Evolutionary conservation across 2,888 invertebrate genomes (phyloP).

Genomic region (Colostygia pectinataria): DNA sequence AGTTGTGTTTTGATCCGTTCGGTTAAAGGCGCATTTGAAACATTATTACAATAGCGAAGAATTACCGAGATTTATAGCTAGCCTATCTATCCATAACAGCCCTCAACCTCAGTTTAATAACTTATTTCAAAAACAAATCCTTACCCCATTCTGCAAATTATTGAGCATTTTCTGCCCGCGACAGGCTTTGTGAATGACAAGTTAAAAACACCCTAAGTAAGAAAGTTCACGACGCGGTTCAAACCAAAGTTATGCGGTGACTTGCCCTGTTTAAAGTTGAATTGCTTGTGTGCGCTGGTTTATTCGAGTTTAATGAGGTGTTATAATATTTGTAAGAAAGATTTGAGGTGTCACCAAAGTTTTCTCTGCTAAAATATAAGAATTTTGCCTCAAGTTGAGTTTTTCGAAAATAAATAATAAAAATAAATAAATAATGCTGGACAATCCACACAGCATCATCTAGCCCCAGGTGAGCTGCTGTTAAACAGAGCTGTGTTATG

Average conservation of each 20-base stretch:
- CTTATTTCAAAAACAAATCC: conserved; percentile 17
- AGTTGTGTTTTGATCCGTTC: too few species aligned
- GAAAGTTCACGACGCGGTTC: conserved; percentile 18
- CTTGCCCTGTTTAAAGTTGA: conserved; percentile 42
- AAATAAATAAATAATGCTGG: too few species aligned
- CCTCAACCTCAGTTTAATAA: neutral
- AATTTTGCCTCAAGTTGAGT: too few species aligned
- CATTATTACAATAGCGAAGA: too few species aligned
- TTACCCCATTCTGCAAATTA: conserved; percentile 21
- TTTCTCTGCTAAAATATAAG: neutral
- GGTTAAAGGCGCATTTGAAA: too few species aligned
- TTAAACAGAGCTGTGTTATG: too few species aligned
- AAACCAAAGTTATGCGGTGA: conserved; percentile 11
- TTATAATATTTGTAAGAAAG: conserved; percentile 12
- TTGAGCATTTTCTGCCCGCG: conserved; percentile 22
- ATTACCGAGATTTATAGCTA: too few species aligned
- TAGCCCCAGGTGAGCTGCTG: too few species aligned
- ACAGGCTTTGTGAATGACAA: conserved; percentile 27
- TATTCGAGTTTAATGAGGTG: conserved; percentile 18
- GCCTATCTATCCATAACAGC: too few species aligned
- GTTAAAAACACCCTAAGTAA: conserved; percentile 30
- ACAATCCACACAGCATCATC: too few species aligned
- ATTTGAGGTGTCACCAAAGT: neutral
- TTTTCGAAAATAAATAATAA: too few species aligned
- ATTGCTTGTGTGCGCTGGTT: conserved; percentile 34